Evolutionary conservation across 2,113 vertebrate species (phyloP).

Genomic region (Corythornis vintsioides): DNA sequence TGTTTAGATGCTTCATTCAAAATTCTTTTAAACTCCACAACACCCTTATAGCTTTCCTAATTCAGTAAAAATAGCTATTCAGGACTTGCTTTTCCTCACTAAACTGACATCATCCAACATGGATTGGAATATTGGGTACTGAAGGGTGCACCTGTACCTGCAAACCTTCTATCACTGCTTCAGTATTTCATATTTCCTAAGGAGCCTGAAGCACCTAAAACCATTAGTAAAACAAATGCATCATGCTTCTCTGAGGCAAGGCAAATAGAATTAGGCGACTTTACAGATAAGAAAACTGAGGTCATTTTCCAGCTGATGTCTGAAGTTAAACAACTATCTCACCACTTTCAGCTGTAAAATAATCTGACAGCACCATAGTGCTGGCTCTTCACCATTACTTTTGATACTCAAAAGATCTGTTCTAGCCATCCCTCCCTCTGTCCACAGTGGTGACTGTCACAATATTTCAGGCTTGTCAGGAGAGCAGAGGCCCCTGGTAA

Average conservation of each 20-base stretch:
- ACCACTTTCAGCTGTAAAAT: not conserved
- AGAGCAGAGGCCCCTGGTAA: not conserved
- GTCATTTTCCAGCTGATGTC: not conserved
- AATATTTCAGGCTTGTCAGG: not conserved
- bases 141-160: not conserved
- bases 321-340: not conserved
- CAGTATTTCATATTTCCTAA: not conserved
- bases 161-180: not conserved
- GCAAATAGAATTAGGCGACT: not conserved
- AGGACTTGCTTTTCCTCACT: not conserved
- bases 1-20: not conserved
- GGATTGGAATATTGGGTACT: not conserved
- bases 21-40: not conserved
- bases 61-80: not conserved
- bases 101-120: not conserved
- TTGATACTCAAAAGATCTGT: not conserved
- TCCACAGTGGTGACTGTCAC: not conserved
- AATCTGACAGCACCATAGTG: not conserved
- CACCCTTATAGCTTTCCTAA: not conserved
- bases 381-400: not conserved
- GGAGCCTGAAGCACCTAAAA: not conserved
- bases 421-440: not conserved
- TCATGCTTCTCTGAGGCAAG: not conserved
- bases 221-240: not conserved
- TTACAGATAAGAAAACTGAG: conserved; percentile 2